Evolutionary conservation across 2,113 vertebrate genomes (phyloP).

Genomic region (Ctenomys sociabilis): DNA sequence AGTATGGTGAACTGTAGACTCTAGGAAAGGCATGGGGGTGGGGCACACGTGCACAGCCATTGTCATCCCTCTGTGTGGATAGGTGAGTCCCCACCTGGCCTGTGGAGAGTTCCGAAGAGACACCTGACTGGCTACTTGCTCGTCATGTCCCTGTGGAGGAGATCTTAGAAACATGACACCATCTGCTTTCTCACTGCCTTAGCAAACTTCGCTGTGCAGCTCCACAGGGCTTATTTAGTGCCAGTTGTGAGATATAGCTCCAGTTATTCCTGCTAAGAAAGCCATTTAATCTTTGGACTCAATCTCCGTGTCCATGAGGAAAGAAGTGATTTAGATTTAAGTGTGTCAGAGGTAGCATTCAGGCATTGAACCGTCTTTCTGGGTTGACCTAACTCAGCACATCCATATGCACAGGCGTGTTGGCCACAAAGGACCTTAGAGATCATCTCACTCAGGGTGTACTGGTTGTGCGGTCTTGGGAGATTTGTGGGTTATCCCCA

Average conservation of each 20-base stretch:
- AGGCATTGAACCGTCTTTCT: neutral
- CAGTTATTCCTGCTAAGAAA: conserved; percentile 45
- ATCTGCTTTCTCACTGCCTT: neutral
- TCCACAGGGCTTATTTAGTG: neutral
- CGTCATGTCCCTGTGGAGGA: neutral
- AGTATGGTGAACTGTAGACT: neutral
- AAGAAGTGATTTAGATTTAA: conserved; percentile 41
- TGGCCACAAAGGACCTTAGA: neutral
- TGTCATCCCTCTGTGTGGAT: neutral
- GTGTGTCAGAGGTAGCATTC: neutral
- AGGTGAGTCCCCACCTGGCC: neutral
- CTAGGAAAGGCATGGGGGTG: neutral
- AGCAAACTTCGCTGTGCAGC: neutral
- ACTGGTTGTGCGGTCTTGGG: neutral
- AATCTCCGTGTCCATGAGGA: conserved; percentile 5
- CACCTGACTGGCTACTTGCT: neutral
- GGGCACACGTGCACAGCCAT: too few relatives aligned
- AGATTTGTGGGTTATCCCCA: neutral
- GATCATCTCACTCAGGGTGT: neutral
- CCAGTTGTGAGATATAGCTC: neutral
- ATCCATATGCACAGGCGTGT: too few relatives aligned
- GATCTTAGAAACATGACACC: neutral
- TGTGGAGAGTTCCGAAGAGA: neutral
- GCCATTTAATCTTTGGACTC: conserved; percentile 7
- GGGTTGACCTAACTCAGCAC: neutral